Evolutionary conservation across 1,140 invertebrate genomes (phyloP).

Genomic region (Limonius californicus): DNA sequence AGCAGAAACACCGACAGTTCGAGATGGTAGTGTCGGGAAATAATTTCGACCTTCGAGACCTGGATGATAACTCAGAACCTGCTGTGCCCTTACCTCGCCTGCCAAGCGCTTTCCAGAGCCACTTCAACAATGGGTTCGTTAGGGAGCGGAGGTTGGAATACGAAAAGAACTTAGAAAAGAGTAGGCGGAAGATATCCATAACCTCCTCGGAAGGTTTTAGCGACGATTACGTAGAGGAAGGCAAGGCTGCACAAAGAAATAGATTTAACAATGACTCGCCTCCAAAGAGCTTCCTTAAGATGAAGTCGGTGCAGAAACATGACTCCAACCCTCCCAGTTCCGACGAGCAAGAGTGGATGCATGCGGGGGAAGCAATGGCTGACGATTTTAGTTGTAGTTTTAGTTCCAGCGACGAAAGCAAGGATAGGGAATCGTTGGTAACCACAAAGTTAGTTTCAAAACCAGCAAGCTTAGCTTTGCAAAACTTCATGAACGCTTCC

Average conservation of each 20-base stretch:
- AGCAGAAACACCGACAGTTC: conserved; percentile 51
- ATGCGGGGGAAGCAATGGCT: conserved; percentile 63
- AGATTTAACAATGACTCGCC: not conserved
- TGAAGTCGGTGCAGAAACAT: conserved; percentile 26
- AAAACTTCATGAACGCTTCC: conserved; percentile 38
- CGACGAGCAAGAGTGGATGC: conserved; percentile 53
- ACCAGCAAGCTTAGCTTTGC: conserved; percentile 31
- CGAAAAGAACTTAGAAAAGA: conserved; percentile 45
- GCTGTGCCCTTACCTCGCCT: conserved; percentile 55
- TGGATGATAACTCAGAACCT: conserved; percentile 52
- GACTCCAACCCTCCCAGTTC: conserved; percentile 51
- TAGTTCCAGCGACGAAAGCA: conserved; percentile 56
- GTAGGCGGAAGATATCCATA: conserved; percentile 46
- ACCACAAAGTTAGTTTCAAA: not conserved
- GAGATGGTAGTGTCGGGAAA: conserved; percentile 56
- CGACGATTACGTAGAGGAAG: conserved; percentile 52
- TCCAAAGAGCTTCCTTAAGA: conserved; percentile 35
- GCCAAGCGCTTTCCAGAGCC: conserved; percentile 39
- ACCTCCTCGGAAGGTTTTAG: conserved; percentile 51
- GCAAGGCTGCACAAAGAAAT: conserved; percentile 51
- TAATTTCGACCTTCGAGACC: conserved; percentile 59
- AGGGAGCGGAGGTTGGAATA: conserved; percentile 53
- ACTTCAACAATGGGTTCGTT: conserved; percentile 47
- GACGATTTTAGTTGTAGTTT: conserved; percentile 56
- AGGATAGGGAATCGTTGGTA: conserved; percentile 18